phyloP scores from a whole-genome alignment of 2,797 vertebrate genomes.

The Smutsia temminckii region DNA sequence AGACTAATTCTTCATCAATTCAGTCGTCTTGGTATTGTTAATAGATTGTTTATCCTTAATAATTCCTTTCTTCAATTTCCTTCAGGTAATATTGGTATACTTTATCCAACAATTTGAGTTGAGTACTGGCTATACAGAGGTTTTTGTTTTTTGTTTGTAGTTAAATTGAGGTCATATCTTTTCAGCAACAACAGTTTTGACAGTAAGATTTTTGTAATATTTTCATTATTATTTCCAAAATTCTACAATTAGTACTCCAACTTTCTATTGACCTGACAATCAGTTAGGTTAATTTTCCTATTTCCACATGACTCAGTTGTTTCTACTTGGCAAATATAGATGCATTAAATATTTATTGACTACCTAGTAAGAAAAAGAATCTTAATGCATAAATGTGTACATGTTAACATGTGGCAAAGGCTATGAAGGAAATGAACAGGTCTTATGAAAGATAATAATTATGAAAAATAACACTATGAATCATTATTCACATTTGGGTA shows the following conservation, averaged over 20 bases:
- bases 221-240: background rate
- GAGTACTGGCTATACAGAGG: background rate
- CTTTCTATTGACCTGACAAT: background rate
- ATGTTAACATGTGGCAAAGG: background rate
- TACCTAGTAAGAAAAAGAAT: background rate
- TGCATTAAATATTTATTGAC: background rate
- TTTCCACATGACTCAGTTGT: background rate
- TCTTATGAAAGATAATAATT: background rate
- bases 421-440: background rate
- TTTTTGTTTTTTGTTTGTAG: no score
- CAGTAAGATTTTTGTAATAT: background rate
- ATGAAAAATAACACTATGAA: background rate
- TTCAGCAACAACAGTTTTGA: background rate
- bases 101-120: background rate
- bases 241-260: background rate
- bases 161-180: background rate
- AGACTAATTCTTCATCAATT: background rate
- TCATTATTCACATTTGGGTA: background rate
- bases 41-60: background rate
- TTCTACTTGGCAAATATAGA: background rate
- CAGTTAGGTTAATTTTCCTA: background rate
- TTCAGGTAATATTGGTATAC: background rate
- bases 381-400: background rate
- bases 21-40: background rate
- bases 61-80: background rate